Evolutionary conservation across 92 coral and sea anemone genomes (phyloP), one percentile per base, ranked within the genome.

Genomic region (Hydrozoanthus gracilis): DNA sequence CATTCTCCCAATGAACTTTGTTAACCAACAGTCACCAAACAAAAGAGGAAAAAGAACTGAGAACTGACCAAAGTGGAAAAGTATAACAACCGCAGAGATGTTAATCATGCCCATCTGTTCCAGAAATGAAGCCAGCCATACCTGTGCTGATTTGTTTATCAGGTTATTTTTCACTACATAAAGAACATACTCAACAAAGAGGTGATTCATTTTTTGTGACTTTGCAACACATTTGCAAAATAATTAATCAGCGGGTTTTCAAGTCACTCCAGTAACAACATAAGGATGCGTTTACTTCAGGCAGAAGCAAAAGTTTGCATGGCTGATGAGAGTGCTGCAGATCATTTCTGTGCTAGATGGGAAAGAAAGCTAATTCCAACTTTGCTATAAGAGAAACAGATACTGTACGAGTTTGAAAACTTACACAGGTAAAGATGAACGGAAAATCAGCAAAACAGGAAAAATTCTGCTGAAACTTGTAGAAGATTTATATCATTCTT

Each of bases 161-260:
- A 60, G 66, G 6, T 60, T 60, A 16, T 60, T 60, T 60, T 60
- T 10, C 15, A 60, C 76, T 84, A 35, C 79, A 84, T 72, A 78
- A 67, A 66, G 92, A 89, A 67, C 78, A 66, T 55, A 78, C 86
- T 78, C 48, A 68, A 44, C 69, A 52, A 71, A 71, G 76, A 52
- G 76, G 76, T 16, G 76, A 50, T 73, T 46, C 52, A 73, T 16
- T 46, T 6, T 73, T 47, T 4, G 77, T 9, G 72, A 67, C 27
- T 67, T 67, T 67, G 72, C 44, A 35, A n/a, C 27, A 44, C 72
- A 67, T 67, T 67, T 35, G 72, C 72, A 10, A 67, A 67, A 47
- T 56, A 45, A 73, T 73, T 73, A 56, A 73, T 73, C 20, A 56
- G 56, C 52, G 77, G 77, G 13, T 73, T 46, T 73, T 73, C 77